Percentiles rank a stretch among this genome's conserved stretches.
Evolutionary conservation across 2,888 invertebrate genomes (phyloP).

Genomic region (Drosophila kuntzei): DNA sequence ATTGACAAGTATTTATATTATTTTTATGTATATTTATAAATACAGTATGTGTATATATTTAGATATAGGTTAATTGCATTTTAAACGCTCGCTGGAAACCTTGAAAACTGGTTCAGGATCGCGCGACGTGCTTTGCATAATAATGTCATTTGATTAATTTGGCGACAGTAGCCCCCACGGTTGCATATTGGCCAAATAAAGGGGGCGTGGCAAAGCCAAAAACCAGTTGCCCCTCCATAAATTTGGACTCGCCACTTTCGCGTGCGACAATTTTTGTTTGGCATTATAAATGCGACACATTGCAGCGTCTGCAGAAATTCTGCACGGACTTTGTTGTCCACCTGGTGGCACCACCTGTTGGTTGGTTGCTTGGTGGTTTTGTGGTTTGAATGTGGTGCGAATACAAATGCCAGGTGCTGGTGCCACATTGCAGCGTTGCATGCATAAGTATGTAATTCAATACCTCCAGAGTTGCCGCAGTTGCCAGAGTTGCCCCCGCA

Average conservation of each 20-base stretch:
- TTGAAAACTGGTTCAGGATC: constrained; percentile 75
- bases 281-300: constrained; percentile 71
- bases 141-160: constrained; percentile 78
- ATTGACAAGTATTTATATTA: constrained; percentile 41
- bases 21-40: constrained; percentile 28
- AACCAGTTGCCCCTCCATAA: constrained; percentile 69
- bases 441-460: constrained; percentile 68
- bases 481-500: constrained; percentile 71
- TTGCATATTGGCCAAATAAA: constrained; percentile 7
- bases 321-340: constrained; percentile 18
- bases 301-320: constrained; percentile 77
- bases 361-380: background rate
- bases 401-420: constrained; percentile 49
- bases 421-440: constrained; percentile 38
- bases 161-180: constrained; percentile 56
- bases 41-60: constrained; percentile 4
- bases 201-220: constrained; percentile 63
- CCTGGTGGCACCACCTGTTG: constrained; percentile 46
- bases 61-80: constrained; percentile 75
- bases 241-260: constrained; percentile 67
- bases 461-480: constrained; percentile 43
- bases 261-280: constrained; percentile 68
- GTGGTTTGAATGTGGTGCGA: constrained; percentile 28
- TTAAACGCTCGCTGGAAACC: constrained; percentile 74
- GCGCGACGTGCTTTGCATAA: constrained; percentile 69